Conservation (phyloP, 2,113 vertebrate genomes). For the Piliocolobus tephrosceles region DNA sequence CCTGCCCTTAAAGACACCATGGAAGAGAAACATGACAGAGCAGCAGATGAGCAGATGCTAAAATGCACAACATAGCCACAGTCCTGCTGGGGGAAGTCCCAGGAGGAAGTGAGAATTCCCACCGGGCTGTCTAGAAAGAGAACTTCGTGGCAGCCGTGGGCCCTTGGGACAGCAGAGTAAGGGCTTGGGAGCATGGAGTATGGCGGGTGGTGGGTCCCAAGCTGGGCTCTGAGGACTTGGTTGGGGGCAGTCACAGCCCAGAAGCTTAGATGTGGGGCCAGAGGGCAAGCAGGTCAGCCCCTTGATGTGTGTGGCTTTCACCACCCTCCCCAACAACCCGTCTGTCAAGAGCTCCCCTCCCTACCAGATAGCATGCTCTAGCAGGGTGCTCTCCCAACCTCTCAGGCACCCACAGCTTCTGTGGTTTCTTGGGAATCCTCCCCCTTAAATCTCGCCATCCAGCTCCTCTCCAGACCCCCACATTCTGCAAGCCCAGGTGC, state of each 20-base stretch:
- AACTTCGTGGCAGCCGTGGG: background rate
- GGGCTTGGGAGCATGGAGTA: too few relatives aligned
- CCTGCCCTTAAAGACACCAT: background rate
- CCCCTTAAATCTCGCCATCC: background rate
- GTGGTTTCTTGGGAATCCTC: background rate
- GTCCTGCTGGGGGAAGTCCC: background rate
- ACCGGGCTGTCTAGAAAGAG: background rate
- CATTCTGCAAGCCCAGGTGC: background rate
- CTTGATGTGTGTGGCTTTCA: background rate
- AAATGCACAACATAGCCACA: background rate
- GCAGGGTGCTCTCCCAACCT: background rate
- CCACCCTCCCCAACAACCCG: background rate
- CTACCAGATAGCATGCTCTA: background rate
- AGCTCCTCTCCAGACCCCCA: background rate
- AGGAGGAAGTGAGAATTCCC: slow-evolving; percentile 13
- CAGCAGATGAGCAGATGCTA: background rate
- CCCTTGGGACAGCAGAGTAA: background rate
- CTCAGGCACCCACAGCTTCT: background rate
- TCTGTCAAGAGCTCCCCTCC: background rate
- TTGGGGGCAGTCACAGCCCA: background rate
- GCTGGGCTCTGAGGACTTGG: background rate
- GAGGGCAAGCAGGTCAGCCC: background rate
- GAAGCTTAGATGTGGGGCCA: background rate
- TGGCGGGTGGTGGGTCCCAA: background rate
- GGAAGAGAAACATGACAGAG: slow-evolving; percentile 9